Base-by-base conservation (phyloP, 64 coral and sea anemone genomes). In the Trachythela sp. region DNA sequence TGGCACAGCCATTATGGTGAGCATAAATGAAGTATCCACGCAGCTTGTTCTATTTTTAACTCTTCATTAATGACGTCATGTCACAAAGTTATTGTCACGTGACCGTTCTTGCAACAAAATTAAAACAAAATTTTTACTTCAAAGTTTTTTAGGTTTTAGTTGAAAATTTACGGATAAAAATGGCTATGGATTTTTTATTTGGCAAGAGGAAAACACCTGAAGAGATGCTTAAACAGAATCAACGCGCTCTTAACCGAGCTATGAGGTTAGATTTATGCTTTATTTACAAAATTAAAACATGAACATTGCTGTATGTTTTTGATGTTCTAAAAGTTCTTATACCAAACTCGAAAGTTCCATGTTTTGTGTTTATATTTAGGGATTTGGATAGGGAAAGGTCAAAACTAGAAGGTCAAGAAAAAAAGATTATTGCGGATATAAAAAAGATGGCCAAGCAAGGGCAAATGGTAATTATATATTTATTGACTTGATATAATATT, bases 341-440 rank as follows among this genome's bases (percentile, higher is more conserved):
- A 15, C n/a, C 22, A 22, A 32, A 34, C 9, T n/a, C n/a, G n/a
- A 27, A 8, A 52, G 13, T n/a, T n/a, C 41, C 9, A 52, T 52
- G 36, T 10, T 88, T 30, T 88, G 49, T 26, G 39, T 90, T 33
- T 29, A 37, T 8, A 52, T 94, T n/a, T 84, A 99, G 96, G 90
- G 96, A 99, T 45, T 87, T 99, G 42, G 96, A 99, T 64, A 93
- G 96, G 89, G 96, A 99, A 87, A 89, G 96, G 36, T 9, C 34
- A 17, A 94, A 94, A 83, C 52, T 99, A 49, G 96, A 99, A 86
- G 86, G 75, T 36, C 96, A 99, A 64, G 96, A 99, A 52, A 99
- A 99, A 54, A 94, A 94, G 40, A 92, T 99, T 58, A 99, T 99
- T 89, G 89, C 93, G 77, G 96, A 99, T 93, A 99, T 99, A 10